A percentile compares a stretch with the other conserved stretches of the same genome.
phyloP scores from a whole-genome alignment of 2,888 invertebrate genomes.

The Cosmopolites sordidus region DNA sequence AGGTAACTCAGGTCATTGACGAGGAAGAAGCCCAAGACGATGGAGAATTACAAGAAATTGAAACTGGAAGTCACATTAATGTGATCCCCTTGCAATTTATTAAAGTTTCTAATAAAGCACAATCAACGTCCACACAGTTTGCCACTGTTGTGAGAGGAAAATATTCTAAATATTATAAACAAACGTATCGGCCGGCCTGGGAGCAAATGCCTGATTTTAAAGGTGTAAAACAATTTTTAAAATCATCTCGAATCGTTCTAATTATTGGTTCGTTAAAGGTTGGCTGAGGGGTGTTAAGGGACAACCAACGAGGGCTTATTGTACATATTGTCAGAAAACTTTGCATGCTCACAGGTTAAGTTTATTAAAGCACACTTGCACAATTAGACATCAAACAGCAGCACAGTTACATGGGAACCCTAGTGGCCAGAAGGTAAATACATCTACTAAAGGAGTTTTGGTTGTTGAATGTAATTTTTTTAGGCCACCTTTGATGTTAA shows the following conservation, averaged over 20 bases:
- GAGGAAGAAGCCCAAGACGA: conserved; percentile 26
- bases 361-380: conserved; percentile 57
- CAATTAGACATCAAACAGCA: conserved; percentile 56
- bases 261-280: conserved; percentile 46
- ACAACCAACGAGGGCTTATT: conserved; percentile 55
- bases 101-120: conserved; percentile 13
- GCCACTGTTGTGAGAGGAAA: conserved; percentile 13
- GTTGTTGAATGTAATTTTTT: neutral
- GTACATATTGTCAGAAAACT: conserved; percentile 55
- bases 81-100: conserved; percentile 36
- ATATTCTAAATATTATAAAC: conserved; percentile 49
- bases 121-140: conserved; percentile 5
- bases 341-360: conserved; percentile 58
- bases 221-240: conserved; percentile 50
- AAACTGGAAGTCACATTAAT: conserved; percentile 23
- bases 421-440: neutral
- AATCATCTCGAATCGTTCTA: neutral
- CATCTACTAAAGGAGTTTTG: neutral
- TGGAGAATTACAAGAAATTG: conserved; percentile 17
- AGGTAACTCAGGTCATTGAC: conserved; percentile 16
- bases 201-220: conserved; percentile 57
- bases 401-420: conserved; percentile 37
- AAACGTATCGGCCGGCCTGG: conserved; percentile 57
- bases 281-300: conserved; percentile 55
- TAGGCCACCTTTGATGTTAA: conserved; percentile 8